These are phyloP conservation scores for Drosophila teissieri DNA, from an alignment of 1,140 invertebrate species.

Conservation along the genomic window DNA sequence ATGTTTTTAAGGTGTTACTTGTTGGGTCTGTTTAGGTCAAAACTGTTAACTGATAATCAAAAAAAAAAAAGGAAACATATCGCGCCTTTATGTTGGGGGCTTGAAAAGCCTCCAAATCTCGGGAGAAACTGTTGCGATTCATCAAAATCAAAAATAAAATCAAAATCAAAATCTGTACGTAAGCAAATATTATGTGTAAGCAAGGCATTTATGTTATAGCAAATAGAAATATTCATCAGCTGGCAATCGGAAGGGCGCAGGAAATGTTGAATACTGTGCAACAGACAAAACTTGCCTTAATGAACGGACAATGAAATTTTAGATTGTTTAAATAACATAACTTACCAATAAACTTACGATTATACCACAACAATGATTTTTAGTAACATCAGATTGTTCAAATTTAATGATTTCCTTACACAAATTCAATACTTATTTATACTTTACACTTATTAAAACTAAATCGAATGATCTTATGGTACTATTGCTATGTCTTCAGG, in stretches of 20 bases:
- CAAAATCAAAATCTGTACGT: conserved; percentile 65
- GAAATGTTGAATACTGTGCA: conserved; percentile 27
- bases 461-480: background rate
- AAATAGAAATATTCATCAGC: conserved; percentile 57
- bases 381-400: background rate
- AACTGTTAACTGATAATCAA: conserved; percentile 60
- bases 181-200: conserved; percentile 67
- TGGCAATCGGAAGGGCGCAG: conserved; percentile 47
- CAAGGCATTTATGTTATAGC: conserved; percentile 77
- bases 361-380: conserved; percentile 14
- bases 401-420: background rate
- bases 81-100: conserved; percentile 61
- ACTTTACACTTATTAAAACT: no score
- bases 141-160: conserved; percentile 42
- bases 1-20: conserved; percentile 11
- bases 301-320: conserved; percentile 79
- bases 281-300: conserved; percentile 76
- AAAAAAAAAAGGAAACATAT: conserved; percentile 64
- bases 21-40: conserved; percentile 23
- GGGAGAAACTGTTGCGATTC: conserved; percentile 47
- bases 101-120: conserved; percentile 39
- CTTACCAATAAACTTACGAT: conserved; percentile 66
- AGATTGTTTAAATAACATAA: conserved; percentile 77
- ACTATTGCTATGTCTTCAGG: no score
- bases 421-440: no score